Evolutionary conservation across 2,888 invertebrate species (phyloP).

Genomic region (Eristalis intricaria): DNA sequence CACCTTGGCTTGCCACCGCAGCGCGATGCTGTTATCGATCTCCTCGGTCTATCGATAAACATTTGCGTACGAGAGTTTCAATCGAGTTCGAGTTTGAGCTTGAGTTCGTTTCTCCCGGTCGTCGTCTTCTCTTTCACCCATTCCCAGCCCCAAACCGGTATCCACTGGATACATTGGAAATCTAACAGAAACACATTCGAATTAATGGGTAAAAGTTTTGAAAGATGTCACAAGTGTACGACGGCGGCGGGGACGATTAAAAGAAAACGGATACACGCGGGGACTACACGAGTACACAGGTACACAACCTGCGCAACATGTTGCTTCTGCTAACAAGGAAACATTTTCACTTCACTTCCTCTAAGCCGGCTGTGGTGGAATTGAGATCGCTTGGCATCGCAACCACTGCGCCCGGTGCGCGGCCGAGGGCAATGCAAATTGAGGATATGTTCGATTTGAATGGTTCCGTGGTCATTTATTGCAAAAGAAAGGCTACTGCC

Average conservation of each 20-base stretch:
- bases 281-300: background rate
- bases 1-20: background rate
- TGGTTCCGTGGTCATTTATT: constrained; percentile 27
- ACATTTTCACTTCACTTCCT: constrained; percentile 57
- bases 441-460: constrained; percentile 46
- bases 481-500: constrained; percentile 39
- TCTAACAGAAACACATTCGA: constrained; percentile 59
- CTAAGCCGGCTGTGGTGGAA: constrained; percentile 18
- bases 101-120: constrained; percentile 47
- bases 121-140: too few species aligned
- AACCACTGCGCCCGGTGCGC: background rate
- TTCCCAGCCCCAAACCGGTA: constrained; percentile 34
- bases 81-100: background rate
- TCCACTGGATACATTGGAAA: constrained; percentile 49
- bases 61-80: constrained; percentile 36
- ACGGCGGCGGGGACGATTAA: constrained; percentile 18
- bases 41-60: background rate
- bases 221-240: constrained; percentile 57
- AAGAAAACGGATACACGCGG: constrained; percentile 19
- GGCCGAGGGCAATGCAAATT: constrained; percentile 25
- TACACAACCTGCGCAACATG: constrained; percentile 45
- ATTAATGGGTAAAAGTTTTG: constrained; percentile 72
- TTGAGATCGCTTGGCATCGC: constrained; percentile 41
- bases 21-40: background rate
- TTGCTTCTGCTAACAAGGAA: constrained; percentile 41